Evolutionary conservation across 1,140 invertebrate genomes (phyloP).

Genomic region (Akabosia matsudoensis): DNA sequence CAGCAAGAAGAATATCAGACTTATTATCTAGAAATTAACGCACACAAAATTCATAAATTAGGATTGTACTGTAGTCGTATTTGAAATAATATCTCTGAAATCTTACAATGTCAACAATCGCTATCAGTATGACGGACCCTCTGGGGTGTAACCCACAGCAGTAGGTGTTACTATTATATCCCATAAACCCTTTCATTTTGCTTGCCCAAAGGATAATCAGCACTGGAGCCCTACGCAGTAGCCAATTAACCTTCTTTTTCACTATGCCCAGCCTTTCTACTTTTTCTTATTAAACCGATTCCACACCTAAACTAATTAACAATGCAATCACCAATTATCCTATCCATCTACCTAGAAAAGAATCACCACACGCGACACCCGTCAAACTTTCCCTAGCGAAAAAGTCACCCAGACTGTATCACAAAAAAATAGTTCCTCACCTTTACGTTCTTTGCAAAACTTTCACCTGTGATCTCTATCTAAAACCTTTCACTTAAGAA

Average conservation of each 20-base stretch:
- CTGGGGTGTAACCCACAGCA: constrained; percentile 38
- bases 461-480: not conserved
- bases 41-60: not conserved
- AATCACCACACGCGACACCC: no score
- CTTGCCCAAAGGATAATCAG: not conserved
- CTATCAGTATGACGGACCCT: constrained; percentile 40
- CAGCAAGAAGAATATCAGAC: constrained; percentile 41
- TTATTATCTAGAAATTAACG: constrained; percentile 36
- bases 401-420: no score
- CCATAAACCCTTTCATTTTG: constrained; percentile 3
- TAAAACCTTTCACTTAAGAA: not conserved
- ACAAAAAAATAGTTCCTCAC: no score
- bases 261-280: not conserved
- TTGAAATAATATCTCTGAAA: not conserved
- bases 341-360: no score
- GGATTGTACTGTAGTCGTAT: not conserved
- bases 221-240: not conserved
- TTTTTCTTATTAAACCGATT: not conserved
- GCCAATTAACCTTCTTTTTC: not conserved
- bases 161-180: constrained; percentile 12
- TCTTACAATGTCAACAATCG: constrained; percentile 46
- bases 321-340: no score
- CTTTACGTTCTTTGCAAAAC: not conserved
- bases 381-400: no score
- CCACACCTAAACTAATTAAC: not conserved